A percentile compares a stretch with the other conserved stretches of the same genome.
Conservation (phyloP, 2,797 vertebrate genomes). For the Loriculus beryllinus region DNA sequence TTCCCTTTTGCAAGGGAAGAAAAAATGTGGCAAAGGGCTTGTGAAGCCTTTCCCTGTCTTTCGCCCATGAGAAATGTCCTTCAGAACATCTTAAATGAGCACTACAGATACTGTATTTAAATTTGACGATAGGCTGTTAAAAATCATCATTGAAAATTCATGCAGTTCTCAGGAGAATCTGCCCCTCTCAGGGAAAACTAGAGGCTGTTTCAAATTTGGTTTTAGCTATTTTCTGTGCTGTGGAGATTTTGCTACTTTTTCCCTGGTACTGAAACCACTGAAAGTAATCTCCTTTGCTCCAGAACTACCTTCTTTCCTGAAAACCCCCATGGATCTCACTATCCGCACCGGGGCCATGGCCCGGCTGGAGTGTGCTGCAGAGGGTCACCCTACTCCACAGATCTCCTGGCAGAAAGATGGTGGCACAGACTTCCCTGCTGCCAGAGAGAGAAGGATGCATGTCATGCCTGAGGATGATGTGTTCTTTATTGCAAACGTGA, state of each 20-base stretch:
- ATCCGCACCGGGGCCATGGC: constrained; percentile 83
- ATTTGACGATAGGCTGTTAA: neutral
- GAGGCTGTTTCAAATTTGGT: neutral
- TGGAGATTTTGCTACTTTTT: neutral
- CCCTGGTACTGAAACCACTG: neutral
- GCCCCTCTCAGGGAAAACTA: neutral
- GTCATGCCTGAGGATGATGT: constrained; percentile 87
- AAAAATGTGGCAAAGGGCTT: neutral
- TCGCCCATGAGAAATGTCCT: neutral
- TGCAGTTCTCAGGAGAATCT: neutral
- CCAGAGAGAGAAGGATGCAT: constrained; percentile 83
- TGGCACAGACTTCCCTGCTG: constrained; percentile 84
- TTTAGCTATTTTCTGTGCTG: neutral
- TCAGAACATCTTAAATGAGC: neutral
- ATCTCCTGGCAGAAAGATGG: constrained; percentile 88
- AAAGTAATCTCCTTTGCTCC: neutral
- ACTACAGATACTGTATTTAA: neutral
- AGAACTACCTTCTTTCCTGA: constrained; percentile 84
- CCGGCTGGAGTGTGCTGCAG: constrained; percentile 82
- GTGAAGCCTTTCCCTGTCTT: neutral
- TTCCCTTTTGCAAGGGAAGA: neutral
- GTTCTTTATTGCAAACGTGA: constrained; percentile 84
- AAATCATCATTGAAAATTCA: neutral
- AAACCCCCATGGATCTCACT: constrained; percentile 84
- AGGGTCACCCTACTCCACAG: constrained; percentile 82